Evolutionary conservation across 2,113 vertebrate genomes (phyloP).

Genomic region (Anoplopoma fimbria): DNA sequence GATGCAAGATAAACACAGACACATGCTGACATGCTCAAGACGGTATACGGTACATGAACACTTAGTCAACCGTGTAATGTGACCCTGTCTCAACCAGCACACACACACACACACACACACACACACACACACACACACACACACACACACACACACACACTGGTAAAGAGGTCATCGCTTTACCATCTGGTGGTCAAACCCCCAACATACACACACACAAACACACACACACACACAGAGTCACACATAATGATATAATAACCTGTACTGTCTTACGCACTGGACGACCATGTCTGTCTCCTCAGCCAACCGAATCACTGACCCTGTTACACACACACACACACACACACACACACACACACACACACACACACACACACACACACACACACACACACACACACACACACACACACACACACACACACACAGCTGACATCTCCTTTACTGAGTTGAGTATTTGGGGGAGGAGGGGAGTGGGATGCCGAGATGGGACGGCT

Average conservation of each 20-base stretch:
- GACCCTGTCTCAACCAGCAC: slow-evolving; percentile 52
- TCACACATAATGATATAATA: slow-evolving; percentile 39
- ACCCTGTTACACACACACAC: slow-evolving; percentile 22
- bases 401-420: slow-evolving; percentile 14
- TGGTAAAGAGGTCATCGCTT: slow-evolving; percentile 75
- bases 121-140: slow-evolving; percentile 14
- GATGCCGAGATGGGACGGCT: slow-evolving; percentile 47
- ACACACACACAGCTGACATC: slow-evolving; percentile 54
- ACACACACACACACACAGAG: slow-evolving; percentile 22
- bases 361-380: slow-evolving; percentile 13
- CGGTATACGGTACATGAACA: slow-evolving; percentile 70
- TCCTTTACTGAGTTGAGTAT: slow-evolving; percentile 38
- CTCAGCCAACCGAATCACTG: slow-evolving; percentile 7
- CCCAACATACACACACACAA: slow-evolving; percentile 23
- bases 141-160: slow-evolving; percentile 25
- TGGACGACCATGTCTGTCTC: slow-evolving; percentile 9
- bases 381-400: slow-evolving; percentile 48
- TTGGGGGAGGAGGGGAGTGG: slow-evolving; percentile 15
- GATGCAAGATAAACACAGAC: slow-evolving; percentile 39
- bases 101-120: slow-evolving; percentile 27
- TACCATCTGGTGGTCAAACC: slow-evolving; percentile 70
- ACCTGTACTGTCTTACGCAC: slow-evolving; percentile 13
- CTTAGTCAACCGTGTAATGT: slow-evolving; percentile 74
- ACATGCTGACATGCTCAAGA: slow-evolving; percentile 66
- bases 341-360: slow-evolving; percentile 48